phyloP scores from a whole-genome alignment of 2,113 vertebrate genomes.

The Heptranchias perlo region DNA sequence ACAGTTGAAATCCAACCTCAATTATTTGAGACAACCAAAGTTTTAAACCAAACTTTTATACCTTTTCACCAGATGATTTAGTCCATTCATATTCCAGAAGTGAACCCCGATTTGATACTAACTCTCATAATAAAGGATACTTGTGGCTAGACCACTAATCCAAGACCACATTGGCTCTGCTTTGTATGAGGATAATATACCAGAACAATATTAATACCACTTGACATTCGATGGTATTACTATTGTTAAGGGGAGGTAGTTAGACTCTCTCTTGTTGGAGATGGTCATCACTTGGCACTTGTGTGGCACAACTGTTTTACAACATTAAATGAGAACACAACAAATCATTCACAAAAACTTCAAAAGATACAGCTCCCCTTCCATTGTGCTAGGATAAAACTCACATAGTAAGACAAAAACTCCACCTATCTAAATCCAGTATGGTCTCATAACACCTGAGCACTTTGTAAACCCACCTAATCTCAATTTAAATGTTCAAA shows the following conservation, averaged over 20 bases:
- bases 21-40: background rate
- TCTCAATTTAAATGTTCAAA: background rate
- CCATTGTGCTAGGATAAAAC: background rate
- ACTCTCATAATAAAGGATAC: background rate
- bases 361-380: background rate
- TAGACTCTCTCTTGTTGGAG: too few relatives aligned
- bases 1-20: background rate
- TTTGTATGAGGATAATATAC: background rate
- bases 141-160: background rate
- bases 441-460: background rate
- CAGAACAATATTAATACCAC: too few relatives aligned
- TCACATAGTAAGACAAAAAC: background rate
- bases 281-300: too few relatives aligned
- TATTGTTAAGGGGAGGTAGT: too few relatives aligned
- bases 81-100: background rate
- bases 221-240: too few relatives aligned
- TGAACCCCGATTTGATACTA: background rate
- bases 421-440: background rate
- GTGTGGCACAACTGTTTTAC: background rate
- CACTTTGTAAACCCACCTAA: background rate
- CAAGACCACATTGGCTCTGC: background rate
- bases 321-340: background rate
- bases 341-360: background rate
- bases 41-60: background rate
- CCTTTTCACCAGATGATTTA: background rate